Base-by-base conservation (phyloP, 2,113 vertebrate species). In the Diadophis punctatus region DNA sequence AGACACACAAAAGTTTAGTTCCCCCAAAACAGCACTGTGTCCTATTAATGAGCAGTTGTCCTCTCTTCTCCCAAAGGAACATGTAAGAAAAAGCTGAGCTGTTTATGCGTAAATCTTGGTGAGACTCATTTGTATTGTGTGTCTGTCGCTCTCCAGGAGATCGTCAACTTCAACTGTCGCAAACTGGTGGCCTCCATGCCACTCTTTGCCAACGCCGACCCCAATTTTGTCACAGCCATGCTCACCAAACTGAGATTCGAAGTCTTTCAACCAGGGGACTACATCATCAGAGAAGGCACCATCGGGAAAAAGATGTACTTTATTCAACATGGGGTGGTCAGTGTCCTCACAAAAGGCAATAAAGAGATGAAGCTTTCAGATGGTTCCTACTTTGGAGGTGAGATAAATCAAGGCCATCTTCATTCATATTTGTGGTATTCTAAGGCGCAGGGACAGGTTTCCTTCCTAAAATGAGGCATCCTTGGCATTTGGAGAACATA, bases 221-320 rank as follows among this genome's bases (percentile, higher is more conserved):
- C 99, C 96, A 99, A 99, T 97, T 99, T 99, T 0, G 99, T 99
- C 95, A 99, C 99, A 0, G 98, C 99, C 3, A 99, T 99, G 99
- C 97, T 99, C 94, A 99, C 99, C 96, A 99, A 99, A 94, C 98
- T 99, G 93, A 98, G 98, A 92, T 99, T 99, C 0, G 99, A 99
- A 96, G 99, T 99, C 90, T 99, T 99, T 95, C 99, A 99, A 97
- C 99, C 99, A 0, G 97, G 96, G 0, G 99, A 99, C 93, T 99
- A 99, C 96, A 99, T 99, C 93, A 97, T 99, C 96, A 98, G 99
- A 0, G 99, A 99, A 95, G 99, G 99, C 27, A 99, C 99, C 93
- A 98, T 99, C 0, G 99, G 99, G 95, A 99, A 99, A 97, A 99
- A 99, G 98, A 99, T 99, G 99, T 99, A 99, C 96, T 99, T 99